Evolutionary conservation across 2,797 vertebrate species (phyloP).

Genomic region (Pampus argenteus): DNA sequence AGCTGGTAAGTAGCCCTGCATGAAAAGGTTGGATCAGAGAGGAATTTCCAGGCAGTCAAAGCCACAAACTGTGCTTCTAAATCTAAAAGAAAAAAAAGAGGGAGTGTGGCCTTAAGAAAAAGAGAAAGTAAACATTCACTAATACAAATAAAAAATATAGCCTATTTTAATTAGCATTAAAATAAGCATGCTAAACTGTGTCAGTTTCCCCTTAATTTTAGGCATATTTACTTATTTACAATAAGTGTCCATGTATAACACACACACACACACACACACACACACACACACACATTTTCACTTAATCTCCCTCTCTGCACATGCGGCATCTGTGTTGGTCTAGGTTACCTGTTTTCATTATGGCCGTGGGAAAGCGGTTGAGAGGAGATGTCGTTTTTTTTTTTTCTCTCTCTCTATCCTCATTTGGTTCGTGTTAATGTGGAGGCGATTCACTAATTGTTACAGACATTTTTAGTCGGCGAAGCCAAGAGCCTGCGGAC

Average conservation of each 20-base stretch:
- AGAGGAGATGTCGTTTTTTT: slow-evolving; percentile 10
- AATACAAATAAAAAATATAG: neutral
- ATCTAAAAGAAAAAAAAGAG: slow-evolving; percentile 23
- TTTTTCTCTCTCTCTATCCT: neutral
- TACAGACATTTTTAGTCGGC: slow-evolving; percentile 62
- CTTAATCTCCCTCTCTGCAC: neutral
- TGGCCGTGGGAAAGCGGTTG: slow-evolving; percentile 55
- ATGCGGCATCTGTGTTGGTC: slow-evolving; percentile 36
- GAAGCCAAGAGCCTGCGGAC: slow-evolving; percentile 69
- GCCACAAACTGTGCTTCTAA: slow-evolving; percentile 18
- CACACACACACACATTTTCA: neutral
- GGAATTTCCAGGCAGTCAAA: slow-evolving; percentile 53
- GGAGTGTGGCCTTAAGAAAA: slow-evolving; percentile 11
- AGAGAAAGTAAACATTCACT: neutral
- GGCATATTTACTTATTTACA: neutral
- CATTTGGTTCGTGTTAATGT: slow-evolving; percentile 52
- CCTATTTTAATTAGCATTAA: too few relatives aligned
- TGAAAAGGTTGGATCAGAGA: slow-evolving; percentile 64
- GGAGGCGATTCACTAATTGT: slow-evolving; percentile 65
- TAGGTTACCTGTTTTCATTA: slow-evolving; percentile 59
- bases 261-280: neutral
- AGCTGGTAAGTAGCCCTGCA: slow-evolving; percentile 70
- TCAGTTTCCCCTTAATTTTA: neutral
- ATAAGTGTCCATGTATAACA: neutral
- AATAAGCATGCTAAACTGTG: neutral